Evolutionary conservation across 2,113 vertebrate species (phyloP).

Genomic region (Upupa epops): DNA sequence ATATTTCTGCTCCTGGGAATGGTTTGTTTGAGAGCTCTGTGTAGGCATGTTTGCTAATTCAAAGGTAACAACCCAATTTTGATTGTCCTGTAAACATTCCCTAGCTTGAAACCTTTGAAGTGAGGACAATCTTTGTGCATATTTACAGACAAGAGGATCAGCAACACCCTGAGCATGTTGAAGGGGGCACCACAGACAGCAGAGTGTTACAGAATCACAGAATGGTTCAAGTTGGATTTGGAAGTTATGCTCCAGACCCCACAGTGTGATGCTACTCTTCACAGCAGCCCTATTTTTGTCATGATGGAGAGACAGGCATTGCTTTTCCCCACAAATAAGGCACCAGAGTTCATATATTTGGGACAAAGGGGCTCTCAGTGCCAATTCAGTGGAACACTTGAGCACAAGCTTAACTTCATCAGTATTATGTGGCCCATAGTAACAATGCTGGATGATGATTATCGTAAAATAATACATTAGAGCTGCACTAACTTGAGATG

Average conservation of each 20-base stretch:
- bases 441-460: no score
- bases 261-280: not conserved
- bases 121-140: not conserved
- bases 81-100: not conserved
- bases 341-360: rapidly evolving
- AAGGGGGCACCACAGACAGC: not conserved
- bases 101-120: not conserved
- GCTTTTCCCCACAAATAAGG: not conserved
- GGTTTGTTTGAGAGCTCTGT: not conserved
- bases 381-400: not conserved
- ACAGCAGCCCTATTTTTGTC: not conserved
- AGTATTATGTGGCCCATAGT: rapidly evolving
- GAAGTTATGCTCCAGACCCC: not conserved
- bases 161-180: not conserved
- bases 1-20: not conserved
- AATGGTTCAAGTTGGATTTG: not conserved
- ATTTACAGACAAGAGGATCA: not conserved
- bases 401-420: not conserved
- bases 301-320: rapidly evolving
- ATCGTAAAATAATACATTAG: no score
- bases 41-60: not conserved
- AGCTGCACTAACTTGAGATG: no score
- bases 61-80: not conserved
- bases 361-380: not conserved
- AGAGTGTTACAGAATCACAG: not conserved